Evolutionary conservation across 2,797 vertebrate genomes (phyloP), one percentile per base, ranked within the genome.

Genomic region (Philypnodon macrostomus): DNA sequence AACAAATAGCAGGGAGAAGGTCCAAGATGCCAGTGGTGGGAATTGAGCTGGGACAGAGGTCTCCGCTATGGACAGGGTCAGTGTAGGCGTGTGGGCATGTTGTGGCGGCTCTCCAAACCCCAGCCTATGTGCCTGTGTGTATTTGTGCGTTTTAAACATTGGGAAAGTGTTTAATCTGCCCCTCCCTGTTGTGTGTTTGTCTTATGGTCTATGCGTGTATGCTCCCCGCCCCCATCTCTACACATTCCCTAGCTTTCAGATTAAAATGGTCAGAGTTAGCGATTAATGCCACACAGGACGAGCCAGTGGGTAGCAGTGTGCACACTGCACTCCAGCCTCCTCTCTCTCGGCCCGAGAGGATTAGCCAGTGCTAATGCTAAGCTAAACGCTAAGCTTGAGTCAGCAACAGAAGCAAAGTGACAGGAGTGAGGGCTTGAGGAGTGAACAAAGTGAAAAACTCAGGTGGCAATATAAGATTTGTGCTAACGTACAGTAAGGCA

Each of bases 281-380:
- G 85, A 87, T 86, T 88, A 87, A 70, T 51, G 62, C 73, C 40
- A 63, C 36, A 73, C 67, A 45, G 67, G 67, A 66, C 66, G 5
- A 47, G 71, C 74, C 64, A 67, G 66, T 56, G 70, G 63, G 66
- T 70, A 68, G 73, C 75, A 65, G 40, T 12, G 76, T 73, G 14
- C 62, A 38, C 65, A 56, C 72, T 47, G 61, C 35, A 37, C 65
- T 71, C 58, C 59, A 58, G 74, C 70, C 68, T 74, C 66, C 50
- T 53, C 42, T 74, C 57, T 66, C n/a, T n/a, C n/a, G 68, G 83
- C 67, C 80, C 83, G 81, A 93, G 90, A 88, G 79, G 91, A 91
- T 92, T 93, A 91, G 85, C 76, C 27, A 54, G 58, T 67, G 85
- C 65, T 90, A 90, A 92, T 76, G 84, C 86, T 88, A 86, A 84